A percentile compares a stretch with the other conserved stretches of the same genome.
Conservation (phyloP, 2,888 invertebrate species). For the Andrena fulva region DNA sequence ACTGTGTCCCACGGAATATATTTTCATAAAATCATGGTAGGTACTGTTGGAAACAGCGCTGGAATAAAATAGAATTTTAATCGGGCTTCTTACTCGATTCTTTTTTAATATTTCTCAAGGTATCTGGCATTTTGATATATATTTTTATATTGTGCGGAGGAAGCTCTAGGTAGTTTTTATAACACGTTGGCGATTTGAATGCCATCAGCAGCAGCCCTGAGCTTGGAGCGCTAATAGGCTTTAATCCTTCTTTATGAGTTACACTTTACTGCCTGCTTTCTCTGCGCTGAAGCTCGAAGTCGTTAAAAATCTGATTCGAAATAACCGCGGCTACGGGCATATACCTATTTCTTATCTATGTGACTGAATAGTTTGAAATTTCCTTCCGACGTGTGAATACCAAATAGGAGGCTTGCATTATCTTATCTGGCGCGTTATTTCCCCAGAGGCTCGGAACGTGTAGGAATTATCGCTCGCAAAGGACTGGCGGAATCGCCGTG, state of each 20-base stretch:
- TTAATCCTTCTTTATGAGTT: background rate
- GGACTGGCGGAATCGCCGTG: background rate
- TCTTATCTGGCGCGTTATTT: conserved; percentile 15
- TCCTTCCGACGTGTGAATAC: conserved; percentile 1
- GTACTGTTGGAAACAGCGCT: no score
- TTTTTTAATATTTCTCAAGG: no score
- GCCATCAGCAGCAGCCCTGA: background rate
- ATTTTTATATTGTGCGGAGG: no score
- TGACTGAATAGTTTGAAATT: background rate
- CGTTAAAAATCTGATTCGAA: background rate
- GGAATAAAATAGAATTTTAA: no score
- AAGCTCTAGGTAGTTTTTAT: background rate
- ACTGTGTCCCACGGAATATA: no score
- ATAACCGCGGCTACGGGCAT: no score
- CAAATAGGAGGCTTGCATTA: conserved; percentile 4
- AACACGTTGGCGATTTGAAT: background rate
- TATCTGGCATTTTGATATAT: no score
- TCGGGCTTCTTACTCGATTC: no score
- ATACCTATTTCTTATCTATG: no score
- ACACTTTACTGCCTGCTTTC: background rate
- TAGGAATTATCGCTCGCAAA: conserved; percentile 26
- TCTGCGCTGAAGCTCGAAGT: background rate
- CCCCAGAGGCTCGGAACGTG: background rate
- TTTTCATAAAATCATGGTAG: no score
- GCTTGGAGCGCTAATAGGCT: background rate